These are phyloP conservation scores for Icerya purchasi DNA, from an alignment of 2,888 invertebrate species.

Conservation along the genomic window DNA sequence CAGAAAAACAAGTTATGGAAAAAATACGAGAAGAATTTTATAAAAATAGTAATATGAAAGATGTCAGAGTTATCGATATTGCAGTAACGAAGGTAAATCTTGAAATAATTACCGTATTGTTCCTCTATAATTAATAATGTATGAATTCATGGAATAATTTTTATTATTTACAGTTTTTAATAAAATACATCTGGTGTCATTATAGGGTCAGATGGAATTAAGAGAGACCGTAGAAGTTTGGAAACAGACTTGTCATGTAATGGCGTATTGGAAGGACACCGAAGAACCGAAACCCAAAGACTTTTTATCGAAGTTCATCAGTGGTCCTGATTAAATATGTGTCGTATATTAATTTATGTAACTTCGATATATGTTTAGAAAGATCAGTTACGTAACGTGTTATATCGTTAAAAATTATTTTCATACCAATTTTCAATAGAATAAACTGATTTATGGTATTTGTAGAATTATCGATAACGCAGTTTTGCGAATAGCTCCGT, in stretches of 20 bases:
- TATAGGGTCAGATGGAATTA: constrained; percentile 84
- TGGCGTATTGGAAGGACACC: constrained; percentile 70
- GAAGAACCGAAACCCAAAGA: constrained; percentile 66
- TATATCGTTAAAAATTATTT: no score
- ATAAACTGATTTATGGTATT: no score
- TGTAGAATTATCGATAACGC: no score
- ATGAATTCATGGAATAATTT: no score
- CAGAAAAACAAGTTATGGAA: constrained; percentile 38
- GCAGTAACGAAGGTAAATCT: constrained; percentile 70
- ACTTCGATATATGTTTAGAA: no score
- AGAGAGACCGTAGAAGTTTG: constrained; percentile 65
- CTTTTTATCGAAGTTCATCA: constrained; percentile 65
- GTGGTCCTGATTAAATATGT: background rate
- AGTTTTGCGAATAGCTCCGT: no score
- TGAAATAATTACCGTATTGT: no score
- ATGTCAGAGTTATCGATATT: constrained; percentile 76
- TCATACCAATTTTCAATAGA: no score
- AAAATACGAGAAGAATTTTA: constrained; percentile 60
- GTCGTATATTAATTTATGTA: no score
- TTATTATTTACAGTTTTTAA: background rate
- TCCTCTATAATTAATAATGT: no score
- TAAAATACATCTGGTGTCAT: constrained; percentile 16
- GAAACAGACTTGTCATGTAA: constrained; percentile 74
- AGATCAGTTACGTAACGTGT: no score
- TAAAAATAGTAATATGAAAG: constrained; percentile 53